Conservation (phyloP, 1,140 invertebrate species). For the Pseudachorutes palmiensis region DNA sequence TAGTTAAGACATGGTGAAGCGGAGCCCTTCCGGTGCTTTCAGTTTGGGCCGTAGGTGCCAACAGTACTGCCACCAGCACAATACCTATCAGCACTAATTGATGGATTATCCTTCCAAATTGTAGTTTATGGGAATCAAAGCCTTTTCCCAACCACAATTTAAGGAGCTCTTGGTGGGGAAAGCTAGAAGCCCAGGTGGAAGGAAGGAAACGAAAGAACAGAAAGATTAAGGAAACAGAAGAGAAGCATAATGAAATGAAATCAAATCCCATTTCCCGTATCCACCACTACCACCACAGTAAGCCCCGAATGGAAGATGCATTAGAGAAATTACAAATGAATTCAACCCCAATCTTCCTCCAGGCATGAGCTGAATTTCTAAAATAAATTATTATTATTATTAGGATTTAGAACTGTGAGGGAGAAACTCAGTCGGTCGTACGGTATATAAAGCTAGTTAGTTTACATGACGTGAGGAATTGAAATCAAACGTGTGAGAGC, state of each 20-base stretch:
- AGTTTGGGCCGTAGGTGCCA: neutral
- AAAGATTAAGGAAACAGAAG: neutral
- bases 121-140: conserved; percentile 22
- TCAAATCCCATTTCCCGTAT: neutral
- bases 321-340: conserved; percentile 11
- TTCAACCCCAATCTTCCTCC: neutral
- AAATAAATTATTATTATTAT: neutral
- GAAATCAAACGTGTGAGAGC: too few relatives aligned
- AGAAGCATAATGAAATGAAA: conserved; percentile 10
- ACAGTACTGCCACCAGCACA: conserved; percentile 12
- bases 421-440: too few relatives aligned
- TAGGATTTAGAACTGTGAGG: neutral
- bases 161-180: neutral
- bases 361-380: neutral
- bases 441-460: too few relatives aligned
- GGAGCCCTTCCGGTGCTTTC: too few relatives aligned
- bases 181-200: neutral
- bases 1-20: too few relatives aligned
- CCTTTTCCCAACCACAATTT: neutral
- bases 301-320: neutral
- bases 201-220: neutral
- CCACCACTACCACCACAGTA: neutral
- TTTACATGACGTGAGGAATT: too few relatives aligned
- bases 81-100: conserved; percentile 38
- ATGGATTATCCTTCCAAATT: conserved; percentile 38